Conservation (phyloP, 1,140 invertebrate species). For the Drosophila cardini region DNA sequence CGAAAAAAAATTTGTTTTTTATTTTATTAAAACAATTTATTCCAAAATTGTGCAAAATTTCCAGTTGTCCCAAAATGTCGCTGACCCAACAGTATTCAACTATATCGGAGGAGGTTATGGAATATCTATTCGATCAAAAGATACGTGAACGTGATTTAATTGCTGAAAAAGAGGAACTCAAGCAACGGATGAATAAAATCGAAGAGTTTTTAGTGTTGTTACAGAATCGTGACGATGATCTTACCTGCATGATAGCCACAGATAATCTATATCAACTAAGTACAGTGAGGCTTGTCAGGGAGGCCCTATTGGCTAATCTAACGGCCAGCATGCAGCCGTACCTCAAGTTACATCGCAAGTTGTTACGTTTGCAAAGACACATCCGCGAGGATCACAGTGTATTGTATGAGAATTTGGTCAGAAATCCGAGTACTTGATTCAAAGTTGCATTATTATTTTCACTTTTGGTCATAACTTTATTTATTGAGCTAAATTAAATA, state of each 20-base stretch:
- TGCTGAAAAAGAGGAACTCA: conserved; percentile 52
- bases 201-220: conserved; percentile 46
- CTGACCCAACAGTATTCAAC: conserved; percentile 16
- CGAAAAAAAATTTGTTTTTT: conserved; percentile 1
- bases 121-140: conserved; percentile 57
- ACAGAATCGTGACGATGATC: conserved; percentile 45
- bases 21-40: conserved; percentile 22
- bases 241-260: conserved; percentile 49
- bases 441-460: not conserved
- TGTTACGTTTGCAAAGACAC: conserved; percentile 47
- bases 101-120: conserved; percentile 54
- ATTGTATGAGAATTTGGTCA: conserved; percentile 36
- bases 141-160: conserved; percentile 49
- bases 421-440: conserved; percentile 16
- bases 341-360: conserved; percentile 49
- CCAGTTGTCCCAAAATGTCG: conserved; percentile 22
- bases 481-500: no score
- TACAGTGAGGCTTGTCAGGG: conserved; percentile 49
- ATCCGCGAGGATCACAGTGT: conserved; percentile 38
- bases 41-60: conserved; percentile 16
- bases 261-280: conserved; percentile 58
- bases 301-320: conserved; percentile 19
- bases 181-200: conserved; percentile 43
- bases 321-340: conserved; percentile 43
- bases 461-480: not conserved